A percentile compares a stretch with the other conserved stretches of the same genome.
These are phyloP conservation scores for Oscarella lobularis DNA, from an alignment of 37 sponge, comb jelly and placozoan species.

Conservation along the genomic window DNA sequence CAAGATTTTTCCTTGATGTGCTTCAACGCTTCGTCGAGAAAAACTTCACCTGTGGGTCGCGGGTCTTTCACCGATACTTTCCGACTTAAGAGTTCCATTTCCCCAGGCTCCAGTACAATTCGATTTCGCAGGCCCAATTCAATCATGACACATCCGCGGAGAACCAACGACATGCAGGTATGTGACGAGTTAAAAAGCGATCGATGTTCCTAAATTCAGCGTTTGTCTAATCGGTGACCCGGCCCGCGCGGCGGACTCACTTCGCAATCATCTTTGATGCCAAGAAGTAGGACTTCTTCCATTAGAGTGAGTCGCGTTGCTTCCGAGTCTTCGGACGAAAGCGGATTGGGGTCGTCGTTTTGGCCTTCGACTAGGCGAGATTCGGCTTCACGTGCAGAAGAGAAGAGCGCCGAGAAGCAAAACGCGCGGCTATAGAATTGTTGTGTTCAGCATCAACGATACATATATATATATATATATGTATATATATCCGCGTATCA, in stretches of 20 bases:
- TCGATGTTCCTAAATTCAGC: too few species aligned
- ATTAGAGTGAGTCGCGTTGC: constrained; percentile 69
- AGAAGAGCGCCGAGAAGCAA: too few species aligned
- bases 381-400: too few species aligned
- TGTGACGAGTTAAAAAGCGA: constrained; percentile 52
- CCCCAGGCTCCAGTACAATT: constrained; percentile 70
- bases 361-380: too few species aligned
- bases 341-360: too few species aligned
- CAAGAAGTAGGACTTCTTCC: constrained; percentile 92
- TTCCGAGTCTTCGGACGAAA: constrained; percentile 27
- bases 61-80: constrained; percentile 68
- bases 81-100: constrained; percentile 53
- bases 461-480: too few species aligned
- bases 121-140: constrained; percentile 83
- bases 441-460: too few species aligned
- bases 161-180: constrained; percentile 92
- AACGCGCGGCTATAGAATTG: too few species aligned
- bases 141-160: constrained; percentile 93
- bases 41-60: constrained; percentile 84
- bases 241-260: constrained; percentile 37
- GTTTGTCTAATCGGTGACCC: too few species aligned
- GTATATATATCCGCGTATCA: too few species aligned
- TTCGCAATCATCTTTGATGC: constrained; percentile 93
- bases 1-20: constrained; percentile 84
- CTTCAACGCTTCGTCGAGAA: constrained; percentile 88